These are phyloP conservation scores for Corapipo altera DNA, from an alignment of 2,113 vertebrate species.

Conservation along the genomic window DNA sequence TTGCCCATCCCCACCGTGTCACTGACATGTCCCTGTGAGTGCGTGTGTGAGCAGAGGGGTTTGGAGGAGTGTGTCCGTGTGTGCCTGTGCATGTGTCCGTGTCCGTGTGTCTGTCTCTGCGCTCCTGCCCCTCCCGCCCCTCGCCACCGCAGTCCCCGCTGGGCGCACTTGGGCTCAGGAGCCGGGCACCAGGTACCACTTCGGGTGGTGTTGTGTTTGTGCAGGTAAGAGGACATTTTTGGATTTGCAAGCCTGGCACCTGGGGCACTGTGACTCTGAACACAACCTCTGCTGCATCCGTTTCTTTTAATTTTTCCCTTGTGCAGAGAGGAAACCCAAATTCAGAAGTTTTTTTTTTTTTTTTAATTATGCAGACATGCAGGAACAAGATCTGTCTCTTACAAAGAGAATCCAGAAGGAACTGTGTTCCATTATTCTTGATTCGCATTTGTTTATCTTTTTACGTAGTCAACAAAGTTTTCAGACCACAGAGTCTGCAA, in stretches of 20 bases:
- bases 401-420: not conserved
- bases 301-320: not conserved
- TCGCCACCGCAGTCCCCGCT: not conserved
- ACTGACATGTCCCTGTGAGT: not conserved
- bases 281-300: not conserved
- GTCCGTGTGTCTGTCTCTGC: not conserved
- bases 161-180: not conserved
- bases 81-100: not conserved
- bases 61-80: not conserved
- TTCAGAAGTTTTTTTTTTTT: not conserved
- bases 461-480: not conserved
- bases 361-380: not conserved
- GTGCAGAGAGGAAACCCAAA: not conserved
- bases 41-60: not conserved
- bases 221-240: conserved; percentile 37
- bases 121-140: not conserved
- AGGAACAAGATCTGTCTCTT: not conserved
- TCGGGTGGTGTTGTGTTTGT: not conserved
- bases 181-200: not conserved
- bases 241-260: not conserved
- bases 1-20: not conserved
- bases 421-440: not conserved
- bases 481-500: not conserved
- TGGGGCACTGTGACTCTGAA: not conserved
- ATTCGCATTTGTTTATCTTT: not conserved